Evolutionary conservation across 2,797 vertebrate genomes (phyloP).

Genomic region (Dallia pectoralis): DNA sequence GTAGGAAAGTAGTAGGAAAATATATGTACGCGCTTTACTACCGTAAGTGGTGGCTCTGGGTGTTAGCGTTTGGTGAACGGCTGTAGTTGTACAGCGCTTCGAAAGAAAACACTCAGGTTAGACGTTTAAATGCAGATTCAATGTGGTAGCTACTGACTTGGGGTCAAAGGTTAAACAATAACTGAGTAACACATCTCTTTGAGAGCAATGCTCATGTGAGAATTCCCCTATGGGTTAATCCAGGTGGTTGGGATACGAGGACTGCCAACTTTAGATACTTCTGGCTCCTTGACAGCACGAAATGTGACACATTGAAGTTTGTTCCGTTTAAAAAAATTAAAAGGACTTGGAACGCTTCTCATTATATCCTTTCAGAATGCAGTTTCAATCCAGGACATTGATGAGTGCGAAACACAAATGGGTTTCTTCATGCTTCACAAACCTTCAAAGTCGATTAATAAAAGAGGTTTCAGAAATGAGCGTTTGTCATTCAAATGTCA

Average conservation of each 20-base stretch:
- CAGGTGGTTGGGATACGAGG: slow-evolving; percentile 44
- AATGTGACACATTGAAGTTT: slow-evolving; percentile 30
- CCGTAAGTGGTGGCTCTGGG: too few species aligned
- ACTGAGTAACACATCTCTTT: slow-evolving; percentile 32
- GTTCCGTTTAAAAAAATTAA: slow-evolving; percentile 50
- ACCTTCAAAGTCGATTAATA: slow-evolving; percentile 47
- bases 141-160: slow-evolving; percentile 15
- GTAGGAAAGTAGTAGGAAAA: too few species aligned
- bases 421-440: slow-evolving; percentile 56
- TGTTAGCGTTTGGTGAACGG: too few species aligned
- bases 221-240: slow-evolving; percentile 15
- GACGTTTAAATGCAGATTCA: slow-evolving; percentile 32
- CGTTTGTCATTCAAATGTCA: slow-evolving; percentile 63
- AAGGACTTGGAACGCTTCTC: slow-evolving; percentile 58
- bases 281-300: slow-evolving; percentile 43
- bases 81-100: too few species aligned
- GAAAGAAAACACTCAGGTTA: slow-evolving; percentile 11
- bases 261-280: slow-evolving; percentile 52
- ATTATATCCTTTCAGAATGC: slow-evolving; percentile 63
- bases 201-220: slow-evolving; percentile 18
- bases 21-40: too few species aligned
- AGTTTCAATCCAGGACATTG: slow-evolving; percentile 50
- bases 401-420: slow-evolving; percentile 39
- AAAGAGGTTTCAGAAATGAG: slow-evolving; percentile 47
- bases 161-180: background rate